A percentile compares a stretch with the other conserved stretches of the same genome.
Evolutionary conservation across 1,140 invertebrate genomes (phyloP).

Genomic region (Cotesia chilonis): DNA sequence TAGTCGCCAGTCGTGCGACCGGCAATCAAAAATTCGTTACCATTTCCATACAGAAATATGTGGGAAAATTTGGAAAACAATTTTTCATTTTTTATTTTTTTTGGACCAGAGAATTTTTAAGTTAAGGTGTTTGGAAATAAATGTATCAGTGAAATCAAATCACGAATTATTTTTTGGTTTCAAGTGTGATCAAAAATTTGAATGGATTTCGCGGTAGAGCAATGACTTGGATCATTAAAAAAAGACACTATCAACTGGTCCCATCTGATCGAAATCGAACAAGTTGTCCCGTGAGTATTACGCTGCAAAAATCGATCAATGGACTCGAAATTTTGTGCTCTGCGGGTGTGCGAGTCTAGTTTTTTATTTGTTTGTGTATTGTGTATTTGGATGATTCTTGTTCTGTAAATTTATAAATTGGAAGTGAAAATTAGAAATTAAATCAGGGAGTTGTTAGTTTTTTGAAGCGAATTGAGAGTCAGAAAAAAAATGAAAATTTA

Average conservation of each 20-base stretch:
- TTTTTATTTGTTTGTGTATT: conserved; percentile 15
- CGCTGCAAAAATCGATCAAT: conserved; percentile 42
- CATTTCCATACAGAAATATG: no score
- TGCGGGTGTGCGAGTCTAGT: conserved; percentile 23
- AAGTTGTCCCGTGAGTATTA: conserved; percentile 42
- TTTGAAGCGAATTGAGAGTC: no score
- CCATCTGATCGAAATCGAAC: conserved; percentile 30
- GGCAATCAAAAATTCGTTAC: no score
- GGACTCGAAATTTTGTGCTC: conserved; percentile 29
- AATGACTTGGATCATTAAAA: conserved; percentile 15
- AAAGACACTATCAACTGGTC: conserved; percentile 26
- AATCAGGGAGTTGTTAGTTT: no score
- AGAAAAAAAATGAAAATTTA: no score
- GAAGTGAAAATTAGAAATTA: no score
- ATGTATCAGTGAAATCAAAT: neutral
- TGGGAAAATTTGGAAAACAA: no score
- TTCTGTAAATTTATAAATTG: neutral
- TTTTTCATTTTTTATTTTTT: no score
- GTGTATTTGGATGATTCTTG: neutral
- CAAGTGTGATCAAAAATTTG: conserved; percentile 24
- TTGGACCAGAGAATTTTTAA: no score
- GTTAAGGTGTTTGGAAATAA: no score
- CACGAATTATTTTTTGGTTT: neutral
- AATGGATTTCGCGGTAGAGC: conserved; percentile 39
- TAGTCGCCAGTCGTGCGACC: no score